phyloP scores from a whole-genome alignment of 2,888 invertebrate genomes.

The Eilema sororculum region DNA sequence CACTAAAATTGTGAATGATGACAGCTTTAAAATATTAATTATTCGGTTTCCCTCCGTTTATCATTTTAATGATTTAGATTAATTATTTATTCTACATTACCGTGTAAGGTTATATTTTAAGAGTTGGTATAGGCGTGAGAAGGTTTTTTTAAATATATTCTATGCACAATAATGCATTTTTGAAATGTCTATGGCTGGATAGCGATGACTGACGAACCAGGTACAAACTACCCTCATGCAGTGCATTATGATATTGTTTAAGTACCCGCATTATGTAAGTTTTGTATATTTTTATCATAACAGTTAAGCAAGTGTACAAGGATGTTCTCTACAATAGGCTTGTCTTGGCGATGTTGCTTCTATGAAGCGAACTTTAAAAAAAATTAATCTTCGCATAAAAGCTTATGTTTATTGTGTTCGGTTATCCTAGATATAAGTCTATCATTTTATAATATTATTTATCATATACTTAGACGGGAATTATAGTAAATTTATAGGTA shows the following conservation, averaged over 20 bases:
- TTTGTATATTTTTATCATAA: constrained; percentile 77
- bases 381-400: constrained; percentile 39
- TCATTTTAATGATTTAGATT: constrained; percentile 66
- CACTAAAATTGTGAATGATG: constrained; percentile 50
- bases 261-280: constrained; percentile 71
- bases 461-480: constrained; percentile 64
- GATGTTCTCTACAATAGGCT: constrained; percentile 63
- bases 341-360: constrained; percentile 78
- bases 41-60: constrained; percentile 76
- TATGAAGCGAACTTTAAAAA: constrained; percentile 72
- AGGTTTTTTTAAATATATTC: constrained; percentile 62
- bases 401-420: constrained; percentile 41
- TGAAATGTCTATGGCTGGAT: constrained; percentile 65
- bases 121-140: constrained; percentile 61
- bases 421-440: constrained; percentile 41
- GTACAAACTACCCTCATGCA: constrained; percentile 82
- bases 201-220: constrained; percentile 73
- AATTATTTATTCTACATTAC: constrained; percentile 77
- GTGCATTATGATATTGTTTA: constrained; percentile 79
- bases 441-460: constrained; percentile 62
- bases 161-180: constrained; percentile 80
- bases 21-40: constrained; percentile 59
- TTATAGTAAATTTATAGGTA: constrained; percentile 70
- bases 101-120: constrained; percentile 47
- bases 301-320: constrained; percentile 71